Evolutionary conservation across 2,888 invertebrate genomes (phyloP).

Genomic region (Seira sanloemensis): DNA sequence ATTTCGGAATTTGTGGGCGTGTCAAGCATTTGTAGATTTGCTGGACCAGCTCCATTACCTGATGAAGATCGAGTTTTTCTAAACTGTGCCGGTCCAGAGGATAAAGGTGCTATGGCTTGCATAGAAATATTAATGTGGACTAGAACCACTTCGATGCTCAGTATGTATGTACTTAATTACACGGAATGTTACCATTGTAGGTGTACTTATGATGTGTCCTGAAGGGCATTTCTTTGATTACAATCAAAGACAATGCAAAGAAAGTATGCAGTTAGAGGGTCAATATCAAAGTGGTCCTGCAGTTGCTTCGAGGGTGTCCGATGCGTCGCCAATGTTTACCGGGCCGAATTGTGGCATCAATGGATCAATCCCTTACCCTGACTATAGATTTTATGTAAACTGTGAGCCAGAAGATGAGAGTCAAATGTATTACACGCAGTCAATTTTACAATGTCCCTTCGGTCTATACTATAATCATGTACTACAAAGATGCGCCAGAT

Average conservation of each 20-base stretch:
- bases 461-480: constrained; percentile 68
- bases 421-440: constrained; percentile 30
- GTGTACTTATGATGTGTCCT: constrained; percentile 56
- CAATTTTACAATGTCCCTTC: constrained; percentile 64
- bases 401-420: constrained; percentile 57
- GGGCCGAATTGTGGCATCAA: constrained; percentile 55
- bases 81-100: constrained; percentile 23
- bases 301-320: constrained; percentile 24
- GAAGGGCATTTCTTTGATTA: constrained; percentile 67
- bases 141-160: too few species aligned
- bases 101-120: constrained; percentile 29
- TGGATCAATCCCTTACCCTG: constrained; percentile 65
- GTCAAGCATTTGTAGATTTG: constrained; percentile 14
- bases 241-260: background rate
- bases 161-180: too few species aligned
- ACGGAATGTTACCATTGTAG: constrained; percentile 50
- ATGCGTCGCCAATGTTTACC: constrained; percentile 67
- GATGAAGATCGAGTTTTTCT: constrained; percentile 64
- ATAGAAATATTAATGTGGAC: too few species aligned
- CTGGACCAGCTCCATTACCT: constrained; percentile 52
- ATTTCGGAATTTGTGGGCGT: constrained; percentile 48
- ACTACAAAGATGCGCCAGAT: constrained; percentile 60
- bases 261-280: constrained; percentile 29
- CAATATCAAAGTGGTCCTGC: constrained; percentile 12
- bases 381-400: constrained; percentile 67